phyloP scores from a whole-genome alignment of 2,797 vertebrate species.

The Yasuhikotakia modesta region DNA sequence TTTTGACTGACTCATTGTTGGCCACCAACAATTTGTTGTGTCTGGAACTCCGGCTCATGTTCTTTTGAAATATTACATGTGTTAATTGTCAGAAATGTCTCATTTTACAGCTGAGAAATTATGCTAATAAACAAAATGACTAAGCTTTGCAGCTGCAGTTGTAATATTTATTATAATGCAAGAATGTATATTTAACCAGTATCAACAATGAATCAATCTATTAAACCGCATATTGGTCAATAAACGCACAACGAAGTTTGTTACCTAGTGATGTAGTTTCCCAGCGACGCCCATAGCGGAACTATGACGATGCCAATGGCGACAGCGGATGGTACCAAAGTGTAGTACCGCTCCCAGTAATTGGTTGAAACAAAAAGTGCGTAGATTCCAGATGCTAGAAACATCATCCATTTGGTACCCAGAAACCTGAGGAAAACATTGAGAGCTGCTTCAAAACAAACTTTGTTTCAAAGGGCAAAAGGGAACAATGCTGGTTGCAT shows the following conservation, averaged over 20 bases:
- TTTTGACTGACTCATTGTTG: not conserved
- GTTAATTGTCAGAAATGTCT: not conserved
- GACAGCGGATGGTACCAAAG: conserved; percentile 90
- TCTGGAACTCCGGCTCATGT: not conserved
- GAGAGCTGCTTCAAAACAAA: not conserved
- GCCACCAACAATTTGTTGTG: not conserved
- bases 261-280: conserved; percentile 93
- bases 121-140: not conserved
- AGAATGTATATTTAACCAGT: not conserved
- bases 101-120: not conserved
- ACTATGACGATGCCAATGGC: conserved; percentile 90
- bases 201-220: too few relatives aligned
- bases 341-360: conserved; percentile 98
- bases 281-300: conserved; percentile 92
- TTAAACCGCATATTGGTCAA: too few relatives aligned
- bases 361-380: conserved; percentile 96
- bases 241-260: conserved; percentile 11
- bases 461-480: too few relatives aligned
- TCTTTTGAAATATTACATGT: not conserved
- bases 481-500: too few relatives aligned
- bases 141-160: not conserved
- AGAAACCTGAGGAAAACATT: conserved; percentile 82
- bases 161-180: not conserved
- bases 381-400: conserved; percentile 90
- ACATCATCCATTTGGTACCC: conserved; percentile 98